Conservation (phyloP, 1,140 invertebrate genomes). For the Drosophila punjabiensis region DNA sequence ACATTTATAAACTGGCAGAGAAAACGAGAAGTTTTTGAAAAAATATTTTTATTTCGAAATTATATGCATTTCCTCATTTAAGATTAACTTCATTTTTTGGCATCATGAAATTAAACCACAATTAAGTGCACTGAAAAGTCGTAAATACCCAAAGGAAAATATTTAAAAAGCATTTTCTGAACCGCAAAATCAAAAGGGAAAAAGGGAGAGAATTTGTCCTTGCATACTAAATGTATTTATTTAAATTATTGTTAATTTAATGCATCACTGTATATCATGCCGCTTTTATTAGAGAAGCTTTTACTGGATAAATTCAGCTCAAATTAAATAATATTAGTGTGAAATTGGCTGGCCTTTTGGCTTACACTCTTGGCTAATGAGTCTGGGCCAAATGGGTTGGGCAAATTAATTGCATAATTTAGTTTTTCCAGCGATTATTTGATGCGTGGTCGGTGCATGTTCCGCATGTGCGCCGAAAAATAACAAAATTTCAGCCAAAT, state of each 20-base stretch:
- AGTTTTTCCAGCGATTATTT: constrained; percentile 44
- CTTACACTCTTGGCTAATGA: constrained; percentile 39
- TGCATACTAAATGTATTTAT: not conserved
- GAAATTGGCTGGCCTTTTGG: constrained; percentile 28
- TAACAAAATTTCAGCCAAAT: constrained; percentile 4
- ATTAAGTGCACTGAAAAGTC: constrained; percentile 1
- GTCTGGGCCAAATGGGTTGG: constrained; percentile 8
- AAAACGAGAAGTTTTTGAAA: not conserved
- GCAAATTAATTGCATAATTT: constrained; percentile 67
- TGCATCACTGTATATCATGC: not conserved
- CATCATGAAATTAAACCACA: not conserved
- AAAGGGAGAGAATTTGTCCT: not conserved
- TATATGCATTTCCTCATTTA: not conserved
- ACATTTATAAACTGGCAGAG: not conserved
- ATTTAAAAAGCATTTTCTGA: constrained; percentile 30
- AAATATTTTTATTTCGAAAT: not conserved
- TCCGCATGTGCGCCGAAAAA: constrained; percentile 60
- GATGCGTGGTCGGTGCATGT: constrained; percentile 44
- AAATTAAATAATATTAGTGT: constrained; percentile 35
- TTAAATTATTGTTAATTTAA: constrained; percentile 11
- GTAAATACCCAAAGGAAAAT: constrained; percentile 16
- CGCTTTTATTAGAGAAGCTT: too few relatives aligned
- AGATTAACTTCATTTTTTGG: not conserved
- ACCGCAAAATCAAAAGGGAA: constrained; percentile 16
- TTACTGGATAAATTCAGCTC: not conserved